A percentile compares a stretch with the other conserved stretches of the same genome.
Evolutionary conservation across 2,797 vertebrate species (phyloP).

Genomic region (Ambastaia sidthimunki): DNA sequence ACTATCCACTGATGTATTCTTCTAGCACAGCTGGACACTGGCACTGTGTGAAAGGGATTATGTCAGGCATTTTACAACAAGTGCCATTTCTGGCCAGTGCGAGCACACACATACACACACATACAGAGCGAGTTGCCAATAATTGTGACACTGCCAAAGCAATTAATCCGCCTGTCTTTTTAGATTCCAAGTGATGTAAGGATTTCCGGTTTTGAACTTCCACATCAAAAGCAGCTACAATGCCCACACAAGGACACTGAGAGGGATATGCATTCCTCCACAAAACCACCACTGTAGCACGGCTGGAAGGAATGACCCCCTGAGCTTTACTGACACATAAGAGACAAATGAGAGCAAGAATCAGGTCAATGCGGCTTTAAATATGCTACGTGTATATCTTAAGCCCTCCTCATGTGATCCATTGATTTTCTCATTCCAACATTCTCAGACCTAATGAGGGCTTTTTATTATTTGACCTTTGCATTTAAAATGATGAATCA

Average conservation of each 20-base stretch:
- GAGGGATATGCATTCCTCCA: conserved; percentile 2
- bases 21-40: conserved; percentile 60
- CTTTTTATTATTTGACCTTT: conserved; percentile 51
- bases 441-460: conserved; percentile 47
- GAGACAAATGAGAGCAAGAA: conserved; percentile 35
- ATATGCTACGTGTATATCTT: conserved; percentile 31
- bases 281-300: not conserved
- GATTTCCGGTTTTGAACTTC: conserved; percentile 33
- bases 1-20: conserved; percentile 56
- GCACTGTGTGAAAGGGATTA: conserved; percentile 60
- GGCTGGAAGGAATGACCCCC: conserved; percentile 35
- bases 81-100: conserved; percentile 33
- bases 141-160: conserved; percentile 38
- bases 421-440: conserved; percentile 54
- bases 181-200: conserved; percentile 41
- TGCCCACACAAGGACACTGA: conserved; percentile 12
- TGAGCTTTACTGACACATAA: conserved; percentile 13
- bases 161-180: conserved; percentile 53
- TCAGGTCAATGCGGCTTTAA: conserved; percentile 39
- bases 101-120: conserved; percentile 25
- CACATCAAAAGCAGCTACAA: conserved; percentile 37
- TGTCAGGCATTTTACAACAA: conserved; percentile 49
- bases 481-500: conserved; percentile 51
- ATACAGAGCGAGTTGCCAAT: conserved; percentile 12
- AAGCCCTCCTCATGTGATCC: conserved; percentile 21